A percentile compares a stretch with the other conserved stretches of the same genome.
phyloP scores from a whole-genome alignment of 2,888 invertebrate genomes.

The Papilio protenor region DNA sequence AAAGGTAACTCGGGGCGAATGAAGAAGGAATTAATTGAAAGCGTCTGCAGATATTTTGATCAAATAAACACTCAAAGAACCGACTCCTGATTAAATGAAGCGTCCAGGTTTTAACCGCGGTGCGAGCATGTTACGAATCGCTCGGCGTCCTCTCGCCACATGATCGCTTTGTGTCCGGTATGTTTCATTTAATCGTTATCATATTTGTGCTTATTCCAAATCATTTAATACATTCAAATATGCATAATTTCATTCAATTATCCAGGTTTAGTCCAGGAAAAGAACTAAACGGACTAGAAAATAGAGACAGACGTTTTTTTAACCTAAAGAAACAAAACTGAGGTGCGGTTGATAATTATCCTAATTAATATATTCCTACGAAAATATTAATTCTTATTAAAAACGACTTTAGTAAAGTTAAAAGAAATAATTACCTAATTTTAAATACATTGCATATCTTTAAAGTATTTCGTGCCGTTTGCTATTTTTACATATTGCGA shows the following conservation, averaged over 20 bases:
- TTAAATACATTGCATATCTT: neutral
- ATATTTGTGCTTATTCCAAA: constrained; percentile 21
- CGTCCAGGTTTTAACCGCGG: constrained; percentile 64
- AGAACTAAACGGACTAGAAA: neutral
- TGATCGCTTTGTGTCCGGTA: constrained; percentile 55
- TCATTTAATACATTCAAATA: neutral
- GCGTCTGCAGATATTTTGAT: constrained; percentile 60
- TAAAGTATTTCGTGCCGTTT: neutral
- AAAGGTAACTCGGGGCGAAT: constrained; percentile 45
- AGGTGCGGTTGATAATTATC: neutral
- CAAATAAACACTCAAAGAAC: constrained; percentile 68
- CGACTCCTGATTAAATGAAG: constrained; percentile 69
- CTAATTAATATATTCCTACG: neutral
- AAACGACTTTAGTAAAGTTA: neutral
- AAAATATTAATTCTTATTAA: neutral
- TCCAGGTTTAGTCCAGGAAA: neutral
- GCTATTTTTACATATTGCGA: neutral
- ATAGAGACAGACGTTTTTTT: neutral
- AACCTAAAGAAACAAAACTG: neutral
- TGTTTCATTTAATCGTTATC: constrained; percentile 31
- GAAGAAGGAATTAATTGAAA: constrained; percentile 53
- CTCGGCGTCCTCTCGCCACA: constrained; percentile 51
- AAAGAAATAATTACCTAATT: neutral
- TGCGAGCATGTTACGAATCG: constrained; percentile 57
- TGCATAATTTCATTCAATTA: neutral